Evolutionary conservation across 1,140 invertebrate genomes (phyloP), one percentile per base, ranked within the genome.

Genomic region (Dermatophagoides farinae): DNA sequence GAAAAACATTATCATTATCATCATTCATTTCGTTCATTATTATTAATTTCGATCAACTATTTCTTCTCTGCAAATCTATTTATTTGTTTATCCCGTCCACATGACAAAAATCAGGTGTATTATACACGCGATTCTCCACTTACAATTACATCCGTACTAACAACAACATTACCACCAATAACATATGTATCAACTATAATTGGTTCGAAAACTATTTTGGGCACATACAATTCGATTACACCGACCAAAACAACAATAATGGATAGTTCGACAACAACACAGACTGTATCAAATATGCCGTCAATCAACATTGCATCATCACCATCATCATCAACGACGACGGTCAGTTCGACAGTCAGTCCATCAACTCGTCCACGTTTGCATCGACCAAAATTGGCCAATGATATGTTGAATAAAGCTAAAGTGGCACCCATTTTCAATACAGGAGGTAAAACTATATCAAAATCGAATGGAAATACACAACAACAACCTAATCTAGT

Each of bases 181-280:
- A 68, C 67, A 22, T 68, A 64, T 58, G 66, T 68, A 0, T 67
- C 67, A 11, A 68, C 67, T 10, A 68, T 68, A 47, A 65, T 68
- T 37, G 67, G 67, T 1, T 60, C 62, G 6, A 57, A 65, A 63
- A 68, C 67, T 8, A 62, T 62, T n/a, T 23, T 62, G 14, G 61
- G 61, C 16, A 62, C 55, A 18, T 61, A 46, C 25, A 22, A 25
- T 14, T 43, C 64, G 14, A 66, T 64, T 18, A 66, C 60, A 41
- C 62, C 65, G n/a, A 66, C 65, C 6, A 66, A 63, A 25, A 65
- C 65, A 10, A 66, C 61, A 11, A 37, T 64, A 16, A 64, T 65
- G 31, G 64, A 64, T 41, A 64, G 62, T 47, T 64, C 63, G 6
- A 63, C 64, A 10, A 62, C 65, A 16, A 63, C 65, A 43, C 63